Evolutionary conservation across 2,888 invertebrate genomes (phyloP), one percentile per base, ranked within the genome.

Genomic region (Sinotaia quadrata): DNA sequence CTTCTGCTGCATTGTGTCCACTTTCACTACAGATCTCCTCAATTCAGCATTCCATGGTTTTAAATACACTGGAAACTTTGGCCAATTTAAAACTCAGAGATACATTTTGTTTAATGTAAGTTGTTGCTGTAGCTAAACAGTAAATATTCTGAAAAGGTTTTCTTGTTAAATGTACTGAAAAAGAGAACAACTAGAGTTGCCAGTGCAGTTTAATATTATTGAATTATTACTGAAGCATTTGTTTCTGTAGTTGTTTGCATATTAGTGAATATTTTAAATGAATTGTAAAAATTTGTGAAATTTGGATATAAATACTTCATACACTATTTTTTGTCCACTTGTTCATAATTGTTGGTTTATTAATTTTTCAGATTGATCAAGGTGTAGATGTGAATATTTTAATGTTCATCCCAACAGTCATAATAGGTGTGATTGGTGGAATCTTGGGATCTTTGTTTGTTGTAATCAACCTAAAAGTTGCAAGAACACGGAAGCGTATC

Each of bases 1-100:
- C 77, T 89, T 89, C 73, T 88, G 89, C 69, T 89, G 88, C 72
- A 89, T 89, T 82, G 77, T 89, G 37, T 81, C 87, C n/a, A 81
- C 86, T 3, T 86, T 87, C 72, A 87, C 87, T 12, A 85, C 87
- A 5, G 87, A 86, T 68, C 77, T 88, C 29, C 87, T 87, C 74
- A 87, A 87, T 78, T 86, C 87, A 0, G 84, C 86, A 5, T 85
- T 87, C 71, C 74, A 79, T 58, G 82, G 83, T 8, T 87, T 87
- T 71, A 62, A 73, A 4, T 83, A 81, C 72, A 80, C 80, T 21
- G 87, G 87, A 8, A 78, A 73, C 56, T 87, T 87, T 77, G 87
- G 87, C 4, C 80, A 83, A 66, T 87, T 87, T 74, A 81, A 85
- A 73, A 85, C 84, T n/a, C 83, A 84, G 60, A 81, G 85, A 76